A percentile compares a stretch with the other conserved stretches of the same genome.
phyloP scores from a whole-genome alignment of 2,888 invertebrate genomes.

The Sicus ferrugineus region DNA sequence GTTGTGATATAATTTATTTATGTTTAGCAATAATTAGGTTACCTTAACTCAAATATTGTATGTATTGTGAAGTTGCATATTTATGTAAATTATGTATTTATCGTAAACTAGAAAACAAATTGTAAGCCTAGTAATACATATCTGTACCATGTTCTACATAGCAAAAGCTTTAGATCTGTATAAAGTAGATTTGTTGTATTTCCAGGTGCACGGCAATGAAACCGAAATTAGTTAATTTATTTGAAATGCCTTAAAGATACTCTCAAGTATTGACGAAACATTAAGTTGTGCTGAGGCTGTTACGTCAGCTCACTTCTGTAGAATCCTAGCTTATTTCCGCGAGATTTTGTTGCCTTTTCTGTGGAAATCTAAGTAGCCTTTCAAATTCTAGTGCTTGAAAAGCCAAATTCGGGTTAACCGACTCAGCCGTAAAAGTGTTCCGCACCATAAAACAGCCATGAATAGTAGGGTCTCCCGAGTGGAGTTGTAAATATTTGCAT shows the following conservation, averaged over 20 bases:
- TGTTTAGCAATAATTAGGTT: constrained; percentile 47
- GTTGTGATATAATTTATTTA: constrained; percentile 62
- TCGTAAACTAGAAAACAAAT: constrained; percentile 24
- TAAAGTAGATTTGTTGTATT: constrained; percentile 16
- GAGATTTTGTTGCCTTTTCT: too few species aligned
- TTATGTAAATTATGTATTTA: constrained; percentile 13
- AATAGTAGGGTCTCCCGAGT: neutral
- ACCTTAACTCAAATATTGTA: constrained; percentile 51
- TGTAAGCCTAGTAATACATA: too few species aligned
- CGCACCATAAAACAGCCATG: neutral
- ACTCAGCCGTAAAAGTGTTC: constrained; percentile 11
- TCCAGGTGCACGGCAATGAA: constrained; percentile 18
- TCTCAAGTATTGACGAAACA: neutral
- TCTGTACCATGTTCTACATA: too few species aligned
- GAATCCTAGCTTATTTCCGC: too few species aligned
- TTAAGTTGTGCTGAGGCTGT: too few species aligned
- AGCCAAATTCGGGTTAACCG: neutral
- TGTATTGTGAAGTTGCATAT: constrained; percentile 33
- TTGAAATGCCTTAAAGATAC: constrained; percentile 14
- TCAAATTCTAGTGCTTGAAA: neutral
- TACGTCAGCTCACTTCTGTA: too few species aligned
- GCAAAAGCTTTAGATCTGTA: neutral
- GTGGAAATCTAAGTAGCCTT: neutral
- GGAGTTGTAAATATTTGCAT: constrained; percentile 18
- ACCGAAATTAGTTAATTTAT: neutral